phyloP scores from a whole-genome alignment of 2,113 vertebrate genomes.

The Rhodinocichla rosea region DNA sequence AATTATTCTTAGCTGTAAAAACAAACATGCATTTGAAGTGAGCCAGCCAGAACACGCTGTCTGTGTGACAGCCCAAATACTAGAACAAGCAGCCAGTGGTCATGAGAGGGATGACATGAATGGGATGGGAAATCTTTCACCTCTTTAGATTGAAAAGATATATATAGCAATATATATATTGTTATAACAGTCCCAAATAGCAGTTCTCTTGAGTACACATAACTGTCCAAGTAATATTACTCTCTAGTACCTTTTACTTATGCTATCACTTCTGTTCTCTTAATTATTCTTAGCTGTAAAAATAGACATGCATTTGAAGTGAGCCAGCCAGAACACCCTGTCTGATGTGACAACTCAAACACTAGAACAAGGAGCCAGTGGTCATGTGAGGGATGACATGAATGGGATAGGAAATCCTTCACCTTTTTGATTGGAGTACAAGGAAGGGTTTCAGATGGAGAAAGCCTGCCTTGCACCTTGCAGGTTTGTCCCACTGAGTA shows the following conservation, averaged over 20 bases:
- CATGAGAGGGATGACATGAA: not conserved
- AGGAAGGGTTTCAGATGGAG: not conserved
- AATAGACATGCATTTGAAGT: not conserved
- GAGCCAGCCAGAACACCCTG: not conserved
- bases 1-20: not conserved
- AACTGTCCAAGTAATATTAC: not conserved
- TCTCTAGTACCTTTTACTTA: not conserved
- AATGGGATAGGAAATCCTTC: not conserved
- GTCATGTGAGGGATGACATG: not conserved
- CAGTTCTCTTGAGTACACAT: not conserved
- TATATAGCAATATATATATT: not conserved
- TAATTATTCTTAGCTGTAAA: not conserved
- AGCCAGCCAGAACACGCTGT: not conserved
- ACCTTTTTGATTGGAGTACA: not conserved
- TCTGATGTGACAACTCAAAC: not conserved
- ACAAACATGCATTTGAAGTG: not conserved
- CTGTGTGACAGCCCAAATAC: not conserved
- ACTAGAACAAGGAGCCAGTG: not conserved
- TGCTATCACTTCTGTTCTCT: not conserved
- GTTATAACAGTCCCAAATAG: not conserved
- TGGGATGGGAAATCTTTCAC: not conserved
- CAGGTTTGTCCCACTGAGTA: not conserved
- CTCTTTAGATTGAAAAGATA: no score
- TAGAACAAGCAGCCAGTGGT: not conserved
- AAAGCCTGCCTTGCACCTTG: not conserved